Conservation (phyloP, 1,140 invertebrate species). For the Drosophila miranda region DNA sequence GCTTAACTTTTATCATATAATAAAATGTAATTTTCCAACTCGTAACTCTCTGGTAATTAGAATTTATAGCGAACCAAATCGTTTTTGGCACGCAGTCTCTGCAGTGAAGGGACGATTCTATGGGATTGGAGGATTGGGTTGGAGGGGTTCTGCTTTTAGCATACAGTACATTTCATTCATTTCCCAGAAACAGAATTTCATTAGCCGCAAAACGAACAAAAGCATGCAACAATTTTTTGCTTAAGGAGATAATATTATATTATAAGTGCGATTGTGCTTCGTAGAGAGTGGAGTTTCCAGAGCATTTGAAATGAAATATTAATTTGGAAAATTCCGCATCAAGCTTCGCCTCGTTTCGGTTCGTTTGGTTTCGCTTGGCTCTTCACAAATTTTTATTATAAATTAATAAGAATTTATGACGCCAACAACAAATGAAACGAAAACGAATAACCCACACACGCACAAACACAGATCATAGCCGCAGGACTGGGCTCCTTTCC, state of each 20-base stretch:
- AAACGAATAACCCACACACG: conserved; percentile 7
- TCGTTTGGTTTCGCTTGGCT: conserved; percentile 20
- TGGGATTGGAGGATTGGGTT: background rate
- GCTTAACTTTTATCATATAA: conserved; percentile 81
- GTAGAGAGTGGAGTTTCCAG: background rate
- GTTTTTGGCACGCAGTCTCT: conserved; percentile 54
- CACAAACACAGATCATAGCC: background rate
- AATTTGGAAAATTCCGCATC: conserved; percentile 68
- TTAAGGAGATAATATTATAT: conserved; percentile 25
- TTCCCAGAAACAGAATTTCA: conserved; percentile 50
- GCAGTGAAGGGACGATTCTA: background rate
- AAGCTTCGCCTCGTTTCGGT: background rate
- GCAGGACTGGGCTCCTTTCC: conserved; percentile 17
- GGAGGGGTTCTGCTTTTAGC: too few species aligned
- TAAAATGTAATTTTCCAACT: conserved; percentile 81
- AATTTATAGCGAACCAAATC: conserved; percentile 79
- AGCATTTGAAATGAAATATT: conserved; percentile 73
- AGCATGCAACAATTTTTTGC: conserved; percentile 38
- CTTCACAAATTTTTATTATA: conserved; percentile 75
- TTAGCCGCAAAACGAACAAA: conserved; percentile 17
- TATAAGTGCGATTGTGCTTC: background rate
- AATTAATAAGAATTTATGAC: conserved; percentile 79
- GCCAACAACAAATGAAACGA: conserved; percentile 18
- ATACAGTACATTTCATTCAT: conserved; percentile 46
- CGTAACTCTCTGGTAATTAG: conserved; percentile 80